Evolutionary conservation across 1,140 invertebrate genomes (phyloP).

Genomic region (Steinernema khuongi): DNA sequence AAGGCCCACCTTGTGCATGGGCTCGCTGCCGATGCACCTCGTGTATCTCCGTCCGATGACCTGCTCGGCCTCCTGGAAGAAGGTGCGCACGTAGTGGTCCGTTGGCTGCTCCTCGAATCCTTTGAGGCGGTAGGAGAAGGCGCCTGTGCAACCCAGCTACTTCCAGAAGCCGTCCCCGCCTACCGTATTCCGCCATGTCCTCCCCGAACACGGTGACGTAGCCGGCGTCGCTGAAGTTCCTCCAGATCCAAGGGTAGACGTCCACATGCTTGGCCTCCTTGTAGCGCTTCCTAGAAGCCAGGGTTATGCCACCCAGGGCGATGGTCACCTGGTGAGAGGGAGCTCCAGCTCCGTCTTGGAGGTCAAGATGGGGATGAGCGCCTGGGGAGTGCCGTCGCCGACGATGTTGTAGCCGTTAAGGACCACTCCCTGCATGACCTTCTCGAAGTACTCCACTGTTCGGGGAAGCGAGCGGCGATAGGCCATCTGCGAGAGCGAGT

Average conservation of each 20-base stretch:
- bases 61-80: constrained; percentile 67
- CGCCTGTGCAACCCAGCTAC: too few relatives aligned
- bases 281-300: constrained; percentile 67
- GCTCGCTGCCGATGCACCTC: constrained; percentile 72
- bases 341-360: constrained; percentile 77
- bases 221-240: constrained; percentile 68
- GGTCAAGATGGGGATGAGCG: constrained; percentile 81
- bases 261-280: constrained; percentile 68
- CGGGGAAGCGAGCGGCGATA: constrained; percentile 79
- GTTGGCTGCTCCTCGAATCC: constrained; percentile 79
- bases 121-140: constrained; percentile 81
- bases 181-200: constrained; percentile 62
- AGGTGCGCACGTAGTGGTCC: constrained; percentile 82
- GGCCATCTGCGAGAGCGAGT: constrained; percentile 78
- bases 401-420: constrained; percentile 65
- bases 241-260: constrained; percentile 69
- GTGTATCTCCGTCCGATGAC: constrained; percentile 51
- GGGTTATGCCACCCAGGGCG: constrained; percentile 42
- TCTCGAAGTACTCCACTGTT: constrained; percentile 71
- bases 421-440: constrained; percentile 65
- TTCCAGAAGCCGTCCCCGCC: neutral
- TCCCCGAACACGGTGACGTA: constrained; percentile 75
- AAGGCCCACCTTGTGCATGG: constrained; percentile 69
- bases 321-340: constrained; percentile 71
- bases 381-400: constrained; percentile 87